Conservation (phyloP, 2,113 vertebrate genomes). For the Anser cygnoides region DNA sequence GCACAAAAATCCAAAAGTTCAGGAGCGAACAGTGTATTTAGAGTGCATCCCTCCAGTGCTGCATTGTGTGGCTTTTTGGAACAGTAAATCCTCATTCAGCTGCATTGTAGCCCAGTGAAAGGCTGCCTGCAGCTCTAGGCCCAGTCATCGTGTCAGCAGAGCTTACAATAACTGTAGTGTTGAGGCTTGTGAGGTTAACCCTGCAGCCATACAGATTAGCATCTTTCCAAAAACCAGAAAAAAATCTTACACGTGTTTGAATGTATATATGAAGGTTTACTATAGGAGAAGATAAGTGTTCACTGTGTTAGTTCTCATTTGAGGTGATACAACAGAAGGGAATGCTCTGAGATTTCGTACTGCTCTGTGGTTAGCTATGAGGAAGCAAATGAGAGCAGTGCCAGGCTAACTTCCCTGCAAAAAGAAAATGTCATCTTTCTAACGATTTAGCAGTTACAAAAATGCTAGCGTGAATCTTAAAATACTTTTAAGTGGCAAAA, state of each 20-base stretch:
- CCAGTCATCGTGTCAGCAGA: neutral
- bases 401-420: neutral
- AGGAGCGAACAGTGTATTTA: accelerated
- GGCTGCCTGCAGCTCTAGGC: neutral
- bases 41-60: neutral
- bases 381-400: neutral
- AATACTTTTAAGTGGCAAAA: neutral
- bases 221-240: neutral
- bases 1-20: neutral
- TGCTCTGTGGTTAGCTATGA: neutral
- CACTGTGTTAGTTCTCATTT: neutral
- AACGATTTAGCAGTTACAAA: conserved; percentile 18
- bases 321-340: neutral
- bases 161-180: neutral
- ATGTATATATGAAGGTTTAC: neutral
- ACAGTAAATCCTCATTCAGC: neutral
- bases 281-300: neutral
- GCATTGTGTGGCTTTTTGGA: neutral
- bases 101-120: neutral
- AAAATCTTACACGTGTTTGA: neutral
- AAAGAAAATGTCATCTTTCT: conserved; percentile 3
- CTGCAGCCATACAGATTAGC: neutral
- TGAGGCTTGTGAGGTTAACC: neutral
- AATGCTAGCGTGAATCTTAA: neutral
- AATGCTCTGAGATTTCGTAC: neutral